Conservation (phyloP, 2,888 invertebrate genomes). For the Nycteola revayana region DNA sequence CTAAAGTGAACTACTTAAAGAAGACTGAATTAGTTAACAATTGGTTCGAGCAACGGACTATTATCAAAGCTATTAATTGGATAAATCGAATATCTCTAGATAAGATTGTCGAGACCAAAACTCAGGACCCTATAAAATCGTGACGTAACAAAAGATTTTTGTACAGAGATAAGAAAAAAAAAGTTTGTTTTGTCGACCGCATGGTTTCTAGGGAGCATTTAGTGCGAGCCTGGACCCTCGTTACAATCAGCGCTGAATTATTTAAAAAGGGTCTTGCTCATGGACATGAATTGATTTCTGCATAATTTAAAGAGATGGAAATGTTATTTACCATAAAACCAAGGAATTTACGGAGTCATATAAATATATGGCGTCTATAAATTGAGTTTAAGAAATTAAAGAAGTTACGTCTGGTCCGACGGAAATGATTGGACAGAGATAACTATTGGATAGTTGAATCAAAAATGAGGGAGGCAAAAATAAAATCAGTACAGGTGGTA, state of each 20-base stretch:
- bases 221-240: slow-evolving; percentile 67
- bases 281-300: slow-evolving; percentile 73
- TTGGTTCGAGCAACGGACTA: slow-evolving; percentile 3
- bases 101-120: slow-evolving; percentile 38
- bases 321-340: slow-evolving; percentile 55
- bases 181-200: slow-evolving; percentile 54
- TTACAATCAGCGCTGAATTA: slow-evolving; percentile 76
- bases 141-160: slow-evolving; percentile 45
- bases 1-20: slow-evolving; percentile 18
- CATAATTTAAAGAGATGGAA: slow-evolving; percentile 70
- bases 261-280: slow-evolving; percentile 68
- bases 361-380: slow-evolving; percentile 33
- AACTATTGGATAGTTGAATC: slow-evolving; percentile 75
- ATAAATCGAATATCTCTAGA: slow-evolving; percentile 43
- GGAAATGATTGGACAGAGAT: slow-evolving; percentile 50
- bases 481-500: slow-evolving; percentile 75
- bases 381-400: slow-evolving; percentile 32
- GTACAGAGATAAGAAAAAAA: slow-evolving; percentile 57
- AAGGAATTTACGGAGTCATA: slow-evolving; percentile 46
- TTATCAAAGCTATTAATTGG: slow-evolving; percentile 36
- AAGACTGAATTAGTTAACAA: slow-evolving; percentile 32
- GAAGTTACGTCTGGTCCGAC: slow-evolving; percentile 27
- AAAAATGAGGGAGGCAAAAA: slow-evolving; percentile 69
- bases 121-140: slow-evolving; percentile 34
- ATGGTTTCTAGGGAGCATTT: slow-evolving; percentile 64